Percentiles rank a stretch among this genome's conserved stretches.
Evolutionary conservation across 2,888 invertebrate genomes (phyloP).

Genomic region (Standfussiana lucernea): DNA sequence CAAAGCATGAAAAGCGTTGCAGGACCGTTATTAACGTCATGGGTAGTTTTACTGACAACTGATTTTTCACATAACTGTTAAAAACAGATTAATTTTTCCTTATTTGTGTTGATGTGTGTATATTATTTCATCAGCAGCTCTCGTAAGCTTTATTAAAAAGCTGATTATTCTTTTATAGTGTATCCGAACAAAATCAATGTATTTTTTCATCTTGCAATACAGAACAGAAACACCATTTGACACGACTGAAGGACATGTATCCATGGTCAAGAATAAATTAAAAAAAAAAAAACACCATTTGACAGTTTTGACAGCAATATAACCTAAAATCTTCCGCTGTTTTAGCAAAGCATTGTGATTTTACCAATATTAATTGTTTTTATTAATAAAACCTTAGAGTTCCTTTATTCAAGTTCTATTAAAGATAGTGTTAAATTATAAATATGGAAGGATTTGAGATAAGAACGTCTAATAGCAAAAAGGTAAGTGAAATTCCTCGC

Average conservation of each 20-base stretch:
- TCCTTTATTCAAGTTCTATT: background rate
- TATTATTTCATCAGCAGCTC: background rate
- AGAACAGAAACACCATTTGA: background rate
- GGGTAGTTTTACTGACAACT: too few relatives aligned
- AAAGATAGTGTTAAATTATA: background rate
- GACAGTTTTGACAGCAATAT: constrained; percentile 28
- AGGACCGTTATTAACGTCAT: too few relatives aligned
- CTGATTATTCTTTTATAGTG: background rate
- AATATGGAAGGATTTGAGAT: constrained; percentile 86
- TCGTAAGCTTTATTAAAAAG: background rate
- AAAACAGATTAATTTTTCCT: too few relatives aligned
- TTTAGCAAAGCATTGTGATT: constrained; percentile 7
- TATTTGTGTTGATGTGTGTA: too few relatives aligned
- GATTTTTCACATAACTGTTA: too few relatives aligned
- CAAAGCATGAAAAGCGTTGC: too few relatives aligned
- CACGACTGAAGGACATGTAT: too few relatives aligned
- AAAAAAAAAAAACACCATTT: background rate
- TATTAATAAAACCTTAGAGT: background rate
- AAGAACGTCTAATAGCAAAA: constrained; percentile 82
- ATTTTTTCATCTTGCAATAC: constrained; percentile 23
- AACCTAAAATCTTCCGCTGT: constrained; percentile 42
- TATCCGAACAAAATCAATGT: constrained; percentile 21
- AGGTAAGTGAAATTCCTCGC: constrained; percentile 72
- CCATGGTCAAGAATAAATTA: too few relatives aligned
- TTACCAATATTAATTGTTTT: constrained; percentile 19